Conservation (phyloP, 2,888 invertebrate species). For the Zhuqinia jingwanae region DNA sequence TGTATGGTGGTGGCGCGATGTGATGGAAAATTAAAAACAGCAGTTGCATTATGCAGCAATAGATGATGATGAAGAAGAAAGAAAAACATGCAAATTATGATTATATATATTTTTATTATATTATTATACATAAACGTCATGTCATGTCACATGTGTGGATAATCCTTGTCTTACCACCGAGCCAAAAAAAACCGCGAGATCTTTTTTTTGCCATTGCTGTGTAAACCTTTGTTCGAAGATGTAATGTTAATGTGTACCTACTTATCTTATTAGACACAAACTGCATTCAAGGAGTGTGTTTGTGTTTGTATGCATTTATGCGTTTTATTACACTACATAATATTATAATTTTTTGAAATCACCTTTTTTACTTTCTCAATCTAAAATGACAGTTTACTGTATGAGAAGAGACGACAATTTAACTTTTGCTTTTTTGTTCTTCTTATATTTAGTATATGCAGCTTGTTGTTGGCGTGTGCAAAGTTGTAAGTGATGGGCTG, state of each 20-base stretch:
- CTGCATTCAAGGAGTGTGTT: constrained; percentile 42
- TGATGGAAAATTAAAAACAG: constrained; percentile 36
- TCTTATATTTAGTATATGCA: too few relatives aligned
- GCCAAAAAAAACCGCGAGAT: too few relatives aligned
- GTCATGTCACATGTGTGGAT: background rate
- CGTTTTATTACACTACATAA: too few relatives aligned
- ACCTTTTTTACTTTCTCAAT: constrained; percentile 42
- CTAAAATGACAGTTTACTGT: constrained; percentile 20
- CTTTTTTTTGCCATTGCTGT: background rate
- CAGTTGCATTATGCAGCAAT: background rate
- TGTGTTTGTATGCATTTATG: too few relatives aligned
- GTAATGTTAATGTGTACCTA: background rate
- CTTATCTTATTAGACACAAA: background rate
- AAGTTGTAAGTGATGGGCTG: too few relatives aligned
- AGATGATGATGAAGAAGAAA: too few relatives aligned
- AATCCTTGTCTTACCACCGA: background rate
- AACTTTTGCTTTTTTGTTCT: constrained; percentile 6
- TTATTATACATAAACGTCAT: too few relatives aligned
- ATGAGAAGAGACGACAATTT: constrained; percentile 1
- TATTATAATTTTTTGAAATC: constrained; percentile 11
- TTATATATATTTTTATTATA: too few relatives aligned
- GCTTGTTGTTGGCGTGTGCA: too few relatives aligned
- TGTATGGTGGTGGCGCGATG: too few relatives aligned
- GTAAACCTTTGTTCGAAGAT: background rate
- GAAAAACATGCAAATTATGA: constrained; percentile 27